Percentiles rank a stretch among this genome's conserved stretches.
Conservation (phyloP, 1,140 invertebrate species). For the Colletes gigas region DNA sequence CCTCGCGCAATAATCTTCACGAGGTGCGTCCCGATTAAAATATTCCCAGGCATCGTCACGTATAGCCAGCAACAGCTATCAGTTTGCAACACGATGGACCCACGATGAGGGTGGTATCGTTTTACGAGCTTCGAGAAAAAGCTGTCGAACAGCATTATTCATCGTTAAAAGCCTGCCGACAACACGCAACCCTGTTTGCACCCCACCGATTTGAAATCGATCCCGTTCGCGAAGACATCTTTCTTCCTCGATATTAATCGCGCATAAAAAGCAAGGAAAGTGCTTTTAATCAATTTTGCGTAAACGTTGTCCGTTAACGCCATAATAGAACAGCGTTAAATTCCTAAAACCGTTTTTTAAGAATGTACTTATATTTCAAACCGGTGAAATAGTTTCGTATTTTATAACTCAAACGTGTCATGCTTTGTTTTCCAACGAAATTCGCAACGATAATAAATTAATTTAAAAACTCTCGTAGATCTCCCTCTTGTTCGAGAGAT, state of each 20-base stretch:
- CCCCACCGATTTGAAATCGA: constrained; percentile 15
- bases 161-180: constrained; percentile 31
- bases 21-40: neutral
- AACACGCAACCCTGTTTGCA: neutral
- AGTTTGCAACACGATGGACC: constrained; percentile 1
- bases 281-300: too few relatives aligned
- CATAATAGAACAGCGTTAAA: too few relatives aligned
- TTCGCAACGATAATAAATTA: too few relatives aligned
- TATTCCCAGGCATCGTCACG: neutral
- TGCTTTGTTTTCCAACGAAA: too few relatives aligned
- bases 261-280: neutral
- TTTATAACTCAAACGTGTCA: too few relatives aligned
- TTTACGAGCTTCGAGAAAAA: constrained; percentile 45
- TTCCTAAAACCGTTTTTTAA: too few relatives aligned
- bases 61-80: constrained; percentile 21
- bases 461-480: too few relatives aligned
- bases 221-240: neutral
- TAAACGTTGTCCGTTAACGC: too few relatives aligned
- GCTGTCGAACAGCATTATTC: constrained; percentile 44
- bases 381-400: too few relatives aligned
- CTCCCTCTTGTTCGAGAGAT: too few relatives aligned
- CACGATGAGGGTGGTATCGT: constrained; percentile 23
- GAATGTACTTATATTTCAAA: too few relatives aligned
- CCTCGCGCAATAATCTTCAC: neutral
- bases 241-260: constrained; percentile 1